Evolutionary conservation across 2,888 invertebrate genomes (phyloP).

Genomic region (Branchellion lobata): DNA sequence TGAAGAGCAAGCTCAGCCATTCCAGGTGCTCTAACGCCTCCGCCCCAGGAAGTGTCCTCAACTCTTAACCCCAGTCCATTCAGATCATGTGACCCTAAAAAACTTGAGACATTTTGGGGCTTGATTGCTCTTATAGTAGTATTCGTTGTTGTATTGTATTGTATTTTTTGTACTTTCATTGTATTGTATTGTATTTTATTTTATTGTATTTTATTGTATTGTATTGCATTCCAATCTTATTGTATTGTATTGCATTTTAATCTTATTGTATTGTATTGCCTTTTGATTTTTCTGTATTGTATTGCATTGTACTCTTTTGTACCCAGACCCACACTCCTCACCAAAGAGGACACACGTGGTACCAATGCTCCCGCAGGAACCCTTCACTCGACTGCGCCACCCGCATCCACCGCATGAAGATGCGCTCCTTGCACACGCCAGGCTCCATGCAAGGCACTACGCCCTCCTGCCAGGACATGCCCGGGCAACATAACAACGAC

Average conservation of each 20-base stretch:
- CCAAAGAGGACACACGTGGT: too few relatives aligned
- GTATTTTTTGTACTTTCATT: too few relatives aligned
- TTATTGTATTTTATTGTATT: too few relatives aligned
- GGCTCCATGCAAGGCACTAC: constrained; percentile 45
- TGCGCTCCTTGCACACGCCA: constrained; percentile 35
- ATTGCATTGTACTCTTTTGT: too few relatives aligned
- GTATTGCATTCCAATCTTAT: too few relatives aligned
- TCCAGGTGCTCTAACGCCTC: constrained; percentile 18
- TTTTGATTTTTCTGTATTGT: too few relatives aligned
- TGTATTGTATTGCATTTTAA: too few relatives aligned
- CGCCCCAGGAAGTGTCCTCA: constrained; percentile 36
- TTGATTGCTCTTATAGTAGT: background rate
- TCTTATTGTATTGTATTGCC: too few relatives aligned
- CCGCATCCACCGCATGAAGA: constrained; percentile 21
- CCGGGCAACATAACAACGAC: constrained; percentile 47
- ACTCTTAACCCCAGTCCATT: constrained; percentile 45
- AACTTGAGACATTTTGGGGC: too few relatives aligned
- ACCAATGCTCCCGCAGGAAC: background rate
- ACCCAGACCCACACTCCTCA: too few relatives aligned
- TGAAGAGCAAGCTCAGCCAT: constrained; percentile 36
- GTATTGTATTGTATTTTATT: too few relatives aligned
- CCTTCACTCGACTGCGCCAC: constrained; percentile 35
- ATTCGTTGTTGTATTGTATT: too few relatives aligned
- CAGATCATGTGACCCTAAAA: constrained; percentile 49
- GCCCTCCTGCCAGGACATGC: background rate